phyloP scores from a whole-genome alignment of 2,888 invertebrate species.

The Rhodophaea formosa region DNA sequence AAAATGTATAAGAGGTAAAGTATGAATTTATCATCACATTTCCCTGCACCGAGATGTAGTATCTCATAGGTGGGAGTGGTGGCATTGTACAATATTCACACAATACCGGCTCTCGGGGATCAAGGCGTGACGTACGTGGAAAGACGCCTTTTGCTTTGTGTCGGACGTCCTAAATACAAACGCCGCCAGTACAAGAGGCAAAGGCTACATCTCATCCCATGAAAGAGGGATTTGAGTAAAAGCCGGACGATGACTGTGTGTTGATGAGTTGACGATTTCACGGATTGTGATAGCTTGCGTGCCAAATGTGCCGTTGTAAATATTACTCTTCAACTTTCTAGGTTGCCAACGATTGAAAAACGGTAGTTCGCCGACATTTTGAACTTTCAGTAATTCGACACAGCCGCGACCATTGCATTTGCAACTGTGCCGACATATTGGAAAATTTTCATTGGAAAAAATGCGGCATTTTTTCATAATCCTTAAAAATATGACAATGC shows the following conservation, averaged over 20 bases:
- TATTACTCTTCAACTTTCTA: background rate
- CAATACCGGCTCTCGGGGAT: constrained; percentile 11
- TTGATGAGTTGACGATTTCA: background rate
- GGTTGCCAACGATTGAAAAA: too few relatives aligned
- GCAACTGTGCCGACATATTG: too few relatives aligned
- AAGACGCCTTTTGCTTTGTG: constrained; percentile 15
- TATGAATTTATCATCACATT: background rate
- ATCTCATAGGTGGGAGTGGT: background rate
- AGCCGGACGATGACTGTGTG: background rate
- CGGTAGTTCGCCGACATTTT: too few relatives aligned
- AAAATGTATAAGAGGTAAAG: background rate
- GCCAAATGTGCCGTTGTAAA: constrained; percentile 41
- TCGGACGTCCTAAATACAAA: constrained; percentile 2
- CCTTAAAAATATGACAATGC: too few relatives aligned
- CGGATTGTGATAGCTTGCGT: constrained; percentile 42
- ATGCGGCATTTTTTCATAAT: too few relatives aligned
- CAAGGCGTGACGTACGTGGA: constrained; percentile 8
- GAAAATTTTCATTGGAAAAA: too few relatives aligned
- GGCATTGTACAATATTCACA: constrained; percentile 12
- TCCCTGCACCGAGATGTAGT: background rate
- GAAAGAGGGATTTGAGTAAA: constrained; percentile 10
- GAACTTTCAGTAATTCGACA: too few relatives aligned
- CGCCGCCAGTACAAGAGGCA: background rate
- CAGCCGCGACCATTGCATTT: too few relatives aligned
- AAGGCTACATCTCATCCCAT: constrained; percentile 8